A percentile compares a stretch with the other conserved stretches of the same genome.
phyloP scores from a whole-genome alignment of 2,888 invertebrate genomes.

The Trachelus stipa region DNA sequence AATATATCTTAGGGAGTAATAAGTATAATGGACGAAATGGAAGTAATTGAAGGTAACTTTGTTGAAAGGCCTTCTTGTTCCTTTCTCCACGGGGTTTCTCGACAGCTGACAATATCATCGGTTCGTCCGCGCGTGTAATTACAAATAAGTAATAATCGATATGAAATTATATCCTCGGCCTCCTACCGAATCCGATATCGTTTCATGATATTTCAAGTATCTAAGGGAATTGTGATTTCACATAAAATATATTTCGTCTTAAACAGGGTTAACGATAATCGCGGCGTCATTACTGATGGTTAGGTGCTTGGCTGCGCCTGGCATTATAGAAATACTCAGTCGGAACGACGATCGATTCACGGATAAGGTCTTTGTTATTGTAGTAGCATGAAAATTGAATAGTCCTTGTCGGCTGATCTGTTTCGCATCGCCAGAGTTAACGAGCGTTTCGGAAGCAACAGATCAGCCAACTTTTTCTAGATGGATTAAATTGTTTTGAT shows the following conservation, averaged over 20 bases:
- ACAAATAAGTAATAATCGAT: conserved; percentile 7
- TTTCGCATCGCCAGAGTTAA: too few relatives aligned
- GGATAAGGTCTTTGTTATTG: too few relatives aligned
- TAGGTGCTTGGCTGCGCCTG: not conserved
- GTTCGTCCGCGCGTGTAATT: conserved; percentile 21
- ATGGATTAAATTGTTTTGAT: too few relatives aligned
- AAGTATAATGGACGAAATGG: not conserved
- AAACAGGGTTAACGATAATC: not conserved
- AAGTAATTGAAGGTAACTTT: not conserved
- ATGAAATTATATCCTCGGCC: conserved; percentile 1
- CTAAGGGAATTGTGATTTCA: not conserved
- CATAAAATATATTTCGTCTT: not conserved
- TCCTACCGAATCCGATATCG: conserved; percentile 10
- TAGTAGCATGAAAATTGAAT: too few relatives aligned
- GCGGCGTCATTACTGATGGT: not conserved
- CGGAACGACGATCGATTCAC: too few relatives aligned
- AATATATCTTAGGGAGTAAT: not conserved
- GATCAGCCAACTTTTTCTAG: too few relatives aligned
- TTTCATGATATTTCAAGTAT: conserved; percentile 2
- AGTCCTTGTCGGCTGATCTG: too few relatives aligned
- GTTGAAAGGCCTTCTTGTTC: not conserved
- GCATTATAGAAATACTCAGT: not conserved
- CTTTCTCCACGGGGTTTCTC: not conserved
- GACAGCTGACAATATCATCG: conserved; percentile 2
- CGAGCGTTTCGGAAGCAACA: too few relatives aligned